These are phyloP conservation scores for Prunella himalayana DNA, from an alignment of 2,113 vertebrate species.

Conservation along the genomic window DNA sequence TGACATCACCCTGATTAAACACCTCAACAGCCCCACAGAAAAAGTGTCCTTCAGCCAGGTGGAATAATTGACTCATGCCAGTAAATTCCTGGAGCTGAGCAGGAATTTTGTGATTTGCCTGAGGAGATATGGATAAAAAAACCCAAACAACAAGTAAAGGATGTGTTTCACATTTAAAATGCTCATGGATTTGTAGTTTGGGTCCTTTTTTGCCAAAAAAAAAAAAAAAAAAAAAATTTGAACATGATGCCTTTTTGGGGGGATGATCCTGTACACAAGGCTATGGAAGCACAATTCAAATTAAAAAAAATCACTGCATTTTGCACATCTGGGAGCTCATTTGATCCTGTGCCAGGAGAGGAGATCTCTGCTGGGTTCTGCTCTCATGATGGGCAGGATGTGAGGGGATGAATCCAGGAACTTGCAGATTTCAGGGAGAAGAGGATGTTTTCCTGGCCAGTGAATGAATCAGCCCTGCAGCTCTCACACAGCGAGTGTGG, in stretches of 20 bases:
- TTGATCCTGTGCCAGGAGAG: neutral
- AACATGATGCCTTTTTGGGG: neutral
- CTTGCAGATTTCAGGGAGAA: neutral
- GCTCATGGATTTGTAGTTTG: neutral
- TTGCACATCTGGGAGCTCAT: neutral
- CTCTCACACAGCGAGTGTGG: neutral
- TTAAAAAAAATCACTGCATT: neutral
- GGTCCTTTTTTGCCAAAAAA: neutral
- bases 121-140: neutral
- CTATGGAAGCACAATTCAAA: neutral
- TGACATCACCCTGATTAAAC: neutral
- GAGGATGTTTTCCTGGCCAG: neutral
- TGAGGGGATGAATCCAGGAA: neutral
- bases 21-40: neutral
- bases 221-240: neutral
- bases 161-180: neutral
- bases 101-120: neutral
- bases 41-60: neutral
- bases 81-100: neutral
- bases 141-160: neutral
- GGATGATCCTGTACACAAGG: neutral
- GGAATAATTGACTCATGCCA: neutral
- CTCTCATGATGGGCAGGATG: neutral
- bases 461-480: neutral
- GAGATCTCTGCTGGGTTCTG: neutral